Evolutionary conservation across 2,888 invertebrate genomes (phyloP).

Genomic region (Molanna angustata): DNA sequence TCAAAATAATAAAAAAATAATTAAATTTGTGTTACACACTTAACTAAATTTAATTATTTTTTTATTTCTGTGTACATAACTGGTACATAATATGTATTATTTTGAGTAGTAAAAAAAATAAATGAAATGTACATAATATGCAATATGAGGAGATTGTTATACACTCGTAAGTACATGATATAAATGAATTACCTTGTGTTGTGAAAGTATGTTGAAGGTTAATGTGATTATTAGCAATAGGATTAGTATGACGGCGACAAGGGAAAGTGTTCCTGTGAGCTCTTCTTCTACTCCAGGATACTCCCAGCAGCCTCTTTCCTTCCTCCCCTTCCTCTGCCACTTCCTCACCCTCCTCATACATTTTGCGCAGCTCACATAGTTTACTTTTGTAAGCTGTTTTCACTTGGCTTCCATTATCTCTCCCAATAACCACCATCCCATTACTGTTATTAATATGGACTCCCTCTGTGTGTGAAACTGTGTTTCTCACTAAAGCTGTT

Average conservation of each 20-base stretch:
- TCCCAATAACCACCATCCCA: constrained; percentile 22
- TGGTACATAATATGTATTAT: too few relatives aligned
- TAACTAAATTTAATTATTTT: too few relatives aligned
- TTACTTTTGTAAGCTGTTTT: constrained; percentile 32
- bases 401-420: constrained; percentile 14
- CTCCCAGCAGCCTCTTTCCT: constrained; percentile 56
- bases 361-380: constrained; percentile 43
- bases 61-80: too few relatives aligned
- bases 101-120: too few relatives aligned
- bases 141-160: too few relatives aligned
- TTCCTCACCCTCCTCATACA: constrained; percentile 43
- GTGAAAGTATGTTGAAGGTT: constrained; percentile 12
- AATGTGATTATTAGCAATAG: constrained; percentile 13
- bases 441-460: constrained; percentile 11
- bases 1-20: too few relatives aligned
- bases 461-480: constrained; percentile 35
- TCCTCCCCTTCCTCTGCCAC: constrained; percentile 56
- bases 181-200: constrained; percentile 11
- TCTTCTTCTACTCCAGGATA: constrained; percentile 18
- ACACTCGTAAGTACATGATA: too few relatives aligned
- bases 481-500: constrained; percentile 46
- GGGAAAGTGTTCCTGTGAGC: constrained; percentile 10
- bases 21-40: too few relatives aligned
- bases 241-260: constrained; percentile 13
- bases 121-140: too few relatives aligned